Percentiles rank a stretch among this genome's conserved stretches.
Conservation (phyloP, 2,888 invertebrate genomes). For the Macrostomum cliftonense region DNA sequence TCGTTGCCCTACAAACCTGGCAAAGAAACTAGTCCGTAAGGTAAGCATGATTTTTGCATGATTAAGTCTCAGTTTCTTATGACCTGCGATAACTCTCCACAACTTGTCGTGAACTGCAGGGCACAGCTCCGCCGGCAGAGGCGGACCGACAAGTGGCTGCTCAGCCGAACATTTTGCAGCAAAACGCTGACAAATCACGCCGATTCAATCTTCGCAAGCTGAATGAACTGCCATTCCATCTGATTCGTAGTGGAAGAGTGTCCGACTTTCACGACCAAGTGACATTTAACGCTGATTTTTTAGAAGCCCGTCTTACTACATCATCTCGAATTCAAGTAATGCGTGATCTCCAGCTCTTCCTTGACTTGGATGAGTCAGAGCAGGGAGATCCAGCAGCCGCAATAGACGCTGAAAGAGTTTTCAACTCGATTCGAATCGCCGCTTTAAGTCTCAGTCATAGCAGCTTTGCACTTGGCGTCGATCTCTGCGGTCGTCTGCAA, state of each 20-base stretch:
- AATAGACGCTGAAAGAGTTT: not conserved
- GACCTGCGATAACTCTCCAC: too few relatives aligned
- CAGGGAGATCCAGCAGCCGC: too few relatives aligned
- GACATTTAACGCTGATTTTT: constrained; percentile 3
- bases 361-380: too few relatives aligned
- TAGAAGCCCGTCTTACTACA: constrained; percentile 27
- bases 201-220: constrained; percentile 40
- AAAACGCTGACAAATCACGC: constrained; percentile 50
- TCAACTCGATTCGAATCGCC: constrained; percentile 4
- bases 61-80: too few relatives aligned
- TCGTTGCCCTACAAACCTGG: constrained; percentile 46
- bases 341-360: too few relatives aligned
- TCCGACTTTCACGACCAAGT: constrained; percentile 1
- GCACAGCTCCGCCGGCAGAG: not conserved
- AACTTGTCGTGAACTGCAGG: not conserved
- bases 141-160: not conserved
- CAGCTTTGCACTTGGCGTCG: not conserved
- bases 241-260: constrained; percentile 11
- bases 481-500: not conserved
- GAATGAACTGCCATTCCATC: constrained; percentile 23
- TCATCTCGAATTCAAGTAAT: too few relatives aligned
- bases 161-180: not conserved
- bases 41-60: too few relatives aligned
- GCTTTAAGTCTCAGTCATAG: not conserved
- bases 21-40: too few relatives aligned